phyloP scores from a whole-genome alignment of 1,140 invertebrate genomes.

The Formica exsecta region DNA sequence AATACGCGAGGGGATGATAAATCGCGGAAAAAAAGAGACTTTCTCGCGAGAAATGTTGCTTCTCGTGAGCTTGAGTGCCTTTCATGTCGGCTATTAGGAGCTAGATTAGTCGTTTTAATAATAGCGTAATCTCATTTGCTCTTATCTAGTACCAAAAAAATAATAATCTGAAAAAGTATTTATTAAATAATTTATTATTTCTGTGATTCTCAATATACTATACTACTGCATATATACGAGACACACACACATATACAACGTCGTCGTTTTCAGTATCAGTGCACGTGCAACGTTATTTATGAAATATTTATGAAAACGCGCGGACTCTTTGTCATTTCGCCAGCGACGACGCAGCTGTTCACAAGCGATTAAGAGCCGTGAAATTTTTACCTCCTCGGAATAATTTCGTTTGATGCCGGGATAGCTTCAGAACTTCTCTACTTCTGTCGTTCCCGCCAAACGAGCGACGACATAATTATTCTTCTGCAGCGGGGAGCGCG shows the following conservation, averaged over 20 bases:
- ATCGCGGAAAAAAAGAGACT: conserved; percentile 58
- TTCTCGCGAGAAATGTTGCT: conserved; percentile 54
- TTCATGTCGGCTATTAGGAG: conserved; percentile 1
- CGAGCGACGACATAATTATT: conserved; percentile 70
- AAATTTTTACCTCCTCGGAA: conserved; percentile 31
- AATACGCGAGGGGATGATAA: conserved; percentile 55
- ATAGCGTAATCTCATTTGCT: not conserved
- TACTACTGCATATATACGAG: not conserved
- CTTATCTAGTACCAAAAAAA: not conserved
- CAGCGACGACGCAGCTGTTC: not conserved
- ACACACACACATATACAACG: not conserved
- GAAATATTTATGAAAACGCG: conserved; percentile 36
- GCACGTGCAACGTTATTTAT: conserved; percentile 14
- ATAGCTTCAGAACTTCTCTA: conserved; percentile 35
- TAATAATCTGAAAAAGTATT: not conserved
- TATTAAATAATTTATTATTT: not conserved
- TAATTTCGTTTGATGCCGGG: conserved; percentile 64
- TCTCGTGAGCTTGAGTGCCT: conserved; percentile 38
- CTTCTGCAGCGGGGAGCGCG: conserved; percentile 54
- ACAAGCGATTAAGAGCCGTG: conserved; percentile 32
- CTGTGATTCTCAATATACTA: not conserved
- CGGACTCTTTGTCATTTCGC: not conserved
- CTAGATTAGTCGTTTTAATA: conserved; percentile 23
- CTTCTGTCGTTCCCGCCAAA: conserved; percentile 24
- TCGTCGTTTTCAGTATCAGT: not conserved